Evolutionary conservation across 1,140 invertebrate genomes (phyloP).

Genomic region (Drosophila varians): DNA sequence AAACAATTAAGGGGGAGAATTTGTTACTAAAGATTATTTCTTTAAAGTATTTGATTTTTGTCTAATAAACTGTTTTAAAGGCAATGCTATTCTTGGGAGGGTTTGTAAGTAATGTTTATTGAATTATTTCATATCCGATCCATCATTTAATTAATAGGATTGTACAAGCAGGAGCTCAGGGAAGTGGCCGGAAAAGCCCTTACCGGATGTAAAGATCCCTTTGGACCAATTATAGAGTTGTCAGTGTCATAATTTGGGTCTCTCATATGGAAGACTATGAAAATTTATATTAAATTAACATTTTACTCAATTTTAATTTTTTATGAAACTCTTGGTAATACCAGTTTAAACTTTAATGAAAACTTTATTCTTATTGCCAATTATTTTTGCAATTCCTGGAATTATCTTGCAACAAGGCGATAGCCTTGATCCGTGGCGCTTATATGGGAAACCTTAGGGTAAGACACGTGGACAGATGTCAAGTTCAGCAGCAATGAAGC

Average conservation of each 20-base stretch:
- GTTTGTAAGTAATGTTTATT: no score
- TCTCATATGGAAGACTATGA: no score
- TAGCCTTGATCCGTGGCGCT: background rate
- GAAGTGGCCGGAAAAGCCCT: background rate
- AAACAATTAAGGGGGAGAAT: no score
- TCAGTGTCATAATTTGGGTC: conserved; percentile 57
- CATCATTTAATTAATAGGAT: conserved; percentile 42
- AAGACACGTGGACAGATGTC: conserved; percentile 46
- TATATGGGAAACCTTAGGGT: background rate
- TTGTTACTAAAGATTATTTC: no score
- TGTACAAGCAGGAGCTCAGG: conserved; percentile 9
- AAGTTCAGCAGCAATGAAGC: conserved; percentile 18
- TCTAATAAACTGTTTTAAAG: no score
- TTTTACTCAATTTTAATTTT: no score
- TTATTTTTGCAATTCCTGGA: background rate
- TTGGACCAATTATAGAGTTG: conserved; percentile 56
- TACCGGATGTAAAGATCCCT: conserved; percentile 26
- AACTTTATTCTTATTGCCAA: background rate
- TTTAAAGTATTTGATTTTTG: no score
- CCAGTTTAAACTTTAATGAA: background rate
- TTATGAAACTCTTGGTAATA: no score
- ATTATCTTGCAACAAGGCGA: no score
- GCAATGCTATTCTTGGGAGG: no score
- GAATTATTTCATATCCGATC: conserved; percentile 24
- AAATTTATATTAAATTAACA: no score